Evolutionary conservation across 1,140 invertebrate genomes (phyloP).

Genomic region (Lasioglossum albipes): DNA sequence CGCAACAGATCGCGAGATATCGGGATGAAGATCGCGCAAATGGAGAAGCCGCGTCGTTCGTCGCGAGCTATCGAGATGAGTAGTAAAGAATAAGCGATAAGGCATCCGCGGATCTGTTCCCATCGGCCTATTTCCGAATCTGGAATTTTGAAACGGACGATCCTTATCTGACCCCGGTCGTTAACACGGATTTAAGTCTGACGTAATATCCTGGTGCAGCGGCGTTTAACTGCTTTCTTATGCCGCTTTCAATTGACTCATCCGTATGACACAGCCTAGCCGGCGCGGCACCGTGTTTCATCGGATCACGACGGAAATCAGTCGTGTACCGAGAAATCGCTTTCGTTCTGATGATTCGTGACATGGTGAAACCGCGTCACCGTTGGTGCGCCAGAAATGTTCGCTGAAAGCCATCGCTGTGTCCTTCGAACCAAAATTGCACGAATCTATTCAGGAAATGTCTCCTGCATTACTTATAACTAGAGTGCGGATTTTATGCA

Average conservation of each 20-base stretch:
- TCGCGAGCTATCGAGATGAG: not conserved
- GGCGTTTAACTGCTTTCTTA: constrained; percentile 20
- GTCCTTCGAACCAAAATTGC: too few species aligned
- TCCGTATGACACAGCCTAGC: constrained; percentile 15
- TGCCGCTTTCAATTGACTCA: constrained; percentile 25
- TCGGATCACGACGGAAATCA: constrained; percentile 12
- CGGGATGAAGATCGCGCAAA: not conserved
- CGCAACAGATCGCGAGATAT: not conserved
- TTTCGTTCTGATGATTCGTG: not conserved
- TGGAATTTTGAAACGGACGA: not conserved
- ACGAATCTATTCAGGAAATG: too few species aligned
- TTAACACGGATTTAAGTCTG: constrained; percentile 15
- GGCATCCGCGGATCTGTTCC: not conserved
- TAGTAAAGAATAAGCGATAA: too few species aligned
- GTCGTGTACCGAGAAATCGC: not conserved
- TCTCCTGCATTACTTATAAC: too few species aligned
- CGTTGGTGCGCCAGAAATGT: not conserved
- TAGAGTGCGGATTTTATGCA: too few species aligned
- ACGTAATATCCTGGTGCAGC: constrained; percentile 31
- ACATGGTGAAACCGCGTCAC: not conserved
- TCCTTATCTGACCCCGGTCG: not conserved
- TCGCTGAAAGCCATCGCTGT: too few species aligned
- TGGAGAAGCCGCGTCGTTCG: not conserved
- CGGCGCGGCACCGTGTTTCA: not conserved
- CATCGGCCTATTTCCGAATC: not conserved